Conservation (phyloP, 1,140 invertebrate genomes). For the Micrasema longulum region DNA sequence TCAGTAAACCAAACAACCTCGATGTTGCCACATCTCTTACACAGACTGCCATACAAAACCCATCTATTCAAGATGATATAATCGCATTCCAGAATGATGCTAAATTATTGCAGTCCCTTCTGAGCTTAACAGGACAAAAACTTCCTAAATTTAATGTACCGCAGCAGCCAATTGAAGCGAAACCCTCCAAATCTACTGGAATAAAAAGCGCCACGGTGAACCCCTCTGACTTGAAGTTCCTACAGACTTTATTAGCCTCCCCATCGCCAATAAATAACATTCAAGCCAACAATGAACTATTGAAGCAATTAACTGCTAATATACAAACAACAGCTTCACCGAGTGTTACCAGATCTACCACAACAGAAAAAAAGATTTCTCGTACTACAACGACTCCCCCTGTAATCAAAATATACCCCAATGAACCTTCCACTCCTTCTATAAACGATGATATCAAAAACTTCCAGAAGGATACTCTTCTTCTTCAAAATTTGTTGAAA, state of each 20-base stretch:
- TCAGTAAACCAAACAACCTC: slow-evolving; percentile 36
- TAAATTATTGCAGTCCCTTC: slow-evolving; percentile 63
- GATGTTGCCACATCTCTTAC: slow-evolving; percentile 30
- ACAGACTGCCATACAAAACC: too few species aligned
- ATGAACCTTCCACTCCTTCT: slow-evolving; percentile 55
- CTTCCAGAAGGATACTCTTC: slow-evolving; percentile 63
- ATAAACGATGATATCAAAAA: slow-evolving; percentile 63
- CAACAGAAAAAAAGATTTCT: slow-evolving; percentile 39
- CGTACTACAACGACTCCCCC: slow-evolving; percentile 44
- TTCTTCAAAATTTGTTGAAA: slow-evolving; percentile 65
- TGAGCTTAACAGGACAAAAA: slow-evolving; percentile 66
- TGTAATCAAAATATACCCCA: slow-evolving; percentile 12
- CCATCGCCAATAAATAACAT: slow-evolving; percentile 60
- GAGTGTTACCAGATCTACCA: slow-evolving; percentile 11
- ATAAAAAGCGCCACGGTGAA: slow-evolving; percentile 57
- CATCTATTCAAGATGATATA: slow-evolving; percentile 66
- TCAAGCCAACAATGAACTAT: slow-evolving; percentile 35
- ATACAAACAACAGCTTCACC: slow-evolving; percentile 29
- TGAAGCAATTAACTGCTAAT: slow-evolving; percentile 42
- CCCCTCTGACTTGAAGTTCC: slow-evolving; percentile 58
- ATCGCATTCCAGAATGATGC: slow-evolving; percentile 66
- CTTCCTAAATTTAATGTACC: slow-evolving; percentile 65
- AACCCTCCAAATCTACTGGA: slow-evolving; percentile 14
- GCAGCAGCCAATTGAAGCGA: slow-evolving; percentile 57
- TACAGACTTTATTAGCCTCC: slow-evolving; percentile 59